Conservation (phyloP, 2,113 vertebrate genomes). For the Crotophaga sulcirostris region DNA sequence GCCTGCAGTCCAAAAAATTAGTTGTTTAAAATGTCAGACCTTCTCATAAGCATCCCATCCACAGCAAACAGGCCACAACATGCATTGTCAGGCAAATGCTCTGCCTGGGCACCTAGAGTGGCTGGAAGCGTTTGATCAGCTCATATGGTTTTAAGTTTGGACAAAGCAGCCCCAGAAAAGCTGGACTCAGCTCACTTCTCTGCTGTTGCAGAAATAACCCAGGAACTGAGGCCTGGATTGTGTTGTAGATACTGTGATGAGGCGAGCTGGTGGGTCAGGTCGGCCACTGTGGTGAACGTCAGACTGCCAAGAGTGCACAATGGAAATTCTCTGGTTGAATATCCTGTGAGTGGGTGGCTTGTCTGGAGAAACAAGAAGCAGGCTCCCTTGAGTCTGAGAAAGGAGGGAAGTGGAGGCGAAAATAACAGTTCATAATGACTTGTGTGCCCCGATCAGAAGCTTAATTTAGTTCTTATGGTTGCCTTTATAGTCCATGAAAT, state of each 20-base stretch:
- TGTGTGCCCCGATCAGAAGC: not conserved
- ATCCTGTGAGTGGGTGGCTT: constrained; percentile 51
- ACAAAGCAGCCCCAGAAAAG: not conserved
- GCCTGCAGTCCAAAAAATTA: not conserved
- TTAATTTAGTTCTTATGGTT: not conserved
- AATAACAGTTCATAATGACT: not conserved
- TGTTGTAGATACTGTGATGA: not conserved
- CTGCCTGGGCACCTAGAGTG: not conserved
- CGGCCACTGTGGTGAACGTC: not conserved
- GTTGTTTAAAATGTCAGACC: not conserved
- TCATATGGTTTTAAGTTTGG: not conserved
- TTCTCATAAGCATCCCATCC: not conserved
- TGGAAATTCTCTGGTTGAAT: constrained; percentile 13
- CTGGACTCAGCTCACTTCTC: not conserved
- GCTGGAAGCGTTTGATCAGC: not conserved
- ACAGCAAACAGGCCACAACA: not conserved
- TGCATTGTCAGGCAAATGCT: not conserved
- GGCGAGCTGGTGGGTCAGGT: not conserved
- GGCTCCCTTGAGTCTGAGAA: not conserved
- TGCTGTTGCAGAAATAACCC: not conserved
- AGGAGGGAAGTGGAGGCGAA: not conserved
- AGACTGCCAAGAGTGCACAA: not conserved
- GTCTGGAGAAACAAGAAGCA: constrained; percentile 41
- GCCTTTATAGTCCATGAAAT: not conserved
- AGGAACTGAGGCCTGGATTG: not conserved